A percentile compares a stretch with the other conserved stretches of the same genome.
phyloP scores from a whole-genome alignment of 53 echinoderm and acorn worm genomes.

The Temnopleurus reevesii region DNA sequence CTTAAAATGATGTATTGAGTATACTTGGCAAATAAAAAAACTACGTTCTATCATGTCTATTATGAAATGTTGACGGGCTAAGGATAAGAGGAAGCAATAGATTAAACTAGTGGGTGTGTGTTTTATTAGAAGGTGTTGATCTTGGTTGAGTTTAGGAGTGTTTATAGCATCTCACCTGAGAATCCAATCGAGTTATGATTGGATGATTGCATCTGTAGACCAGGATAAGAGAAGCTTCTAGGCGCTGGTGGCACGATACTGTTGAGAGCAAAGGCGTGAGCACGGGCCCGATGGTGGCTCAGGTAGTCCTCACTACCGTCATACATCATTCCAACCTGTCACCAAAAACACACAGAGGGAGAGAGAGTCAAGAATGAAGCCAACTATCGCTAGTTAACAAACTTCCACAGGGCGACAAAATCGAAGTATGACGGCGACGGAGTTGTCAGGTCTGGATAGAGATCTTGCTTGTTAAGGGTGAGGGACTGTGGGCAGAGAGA shows the following conservation, averaged over 20 bases:
- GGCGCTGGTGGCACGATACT: conserved; percentile 99
- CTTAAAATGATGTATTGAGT: no score
- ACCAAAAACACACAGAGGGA: neutral
- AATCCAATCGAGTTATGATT: conserved; percentile 86
- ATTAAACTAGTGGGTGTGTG: conserved; percentile 12
- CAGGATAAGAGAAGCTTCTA: conserved; percentile 93
- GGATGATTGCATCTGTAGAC: conserved; percentile 93
- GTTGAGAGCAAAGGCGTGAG: conserved; percentile 97
- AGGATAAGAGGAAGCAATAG: conserved; percentile 12
- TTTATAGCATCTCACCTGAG: conserved; percentile 70
- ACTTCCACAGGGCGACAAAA: conserved; percentile 58
- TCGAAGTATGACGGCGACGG: conserved; percentile 48
- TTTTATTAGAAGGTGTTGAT: conserved; percentile 7
- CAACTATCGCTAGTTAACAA: neutral
- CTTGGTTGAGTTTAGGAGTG: neutral
- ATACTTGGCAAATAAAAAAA: no score
- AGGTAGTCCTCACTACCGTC: conserved; percentile 96
- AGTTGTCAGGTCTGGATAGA: conserved; percentile 39
- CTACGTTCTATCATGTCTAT: no score
- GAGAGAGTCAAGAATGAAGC: conserved; percentile 16
- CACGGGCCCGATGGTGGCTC: conserved; percentile 92
- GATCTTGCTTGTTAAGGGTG: conserved; percentile 27
- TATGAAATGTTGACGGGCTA: no score
- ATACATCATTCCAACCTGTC: conserved; percentile 74
- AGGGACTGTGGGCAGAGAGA: conserved; percentile 13